Evolutionary conservation across 2,113 vertebrate species (phyloP), one percentile per base, ranked within the genome.

Genomic region (Eidolon helvum): DNA sequence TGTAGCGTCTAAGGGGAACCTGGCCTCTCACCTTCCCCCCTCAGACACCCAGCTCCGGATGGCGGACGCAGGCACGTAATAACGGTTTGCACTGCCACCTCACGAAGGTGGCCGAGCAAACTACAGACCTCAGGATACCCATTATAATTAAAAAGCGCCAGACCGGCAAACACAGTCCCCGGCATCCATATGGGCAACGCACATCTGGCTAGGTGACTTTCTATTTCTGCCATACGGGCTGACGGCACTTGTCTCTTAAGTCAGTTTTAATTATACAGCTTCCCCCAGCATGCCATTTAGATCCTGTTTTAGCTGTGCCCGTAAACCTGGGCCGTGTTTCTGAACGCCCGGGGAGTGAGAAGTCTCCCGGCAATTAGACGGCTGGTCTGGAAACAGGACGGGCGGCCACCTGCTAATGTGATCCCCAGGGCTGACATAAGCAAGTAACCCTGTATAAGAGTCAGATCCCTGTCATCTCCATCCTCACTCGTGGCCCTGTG

Each of bases 221-320:
- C 94, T 90, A 53, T 90, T 97, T 80, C 87, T 83, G 83, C 83
- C 35, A 10, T 43, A 16, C 63, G 4, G 63, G 40, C 66, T 83
- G 77, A 53, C 2, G 3, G 35, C 50, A 53, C 79, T 80, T n/a
- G 35, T 79, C 90, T 92, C 24, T 61, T 43, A 80, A 50, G 43
- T 94, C 94, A 45, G 12, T 77, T 82, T 93, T 93, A 97, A 97
- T 96, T 93, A 94, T 28, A 93, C 55, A 45, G 71, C 55, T 84
- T 93, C 69, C 22, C 59, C 33, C 5, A 63, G 35, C 63, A 19
- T 38, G 79, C 71, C 45, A 55, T 80, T 55, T 48, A 12, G 65
- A 10, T 77, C 33, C 74, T 28, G 8, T 59, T 91, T 96, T 71
- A 93, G 86, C 91, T 55, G 14, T 82, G 14, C 63, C 82, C 16